Evolutionary conservation across 2,113 vertebrate species (phyloP).

Genomic region (Enhydra lutris): DNA sequence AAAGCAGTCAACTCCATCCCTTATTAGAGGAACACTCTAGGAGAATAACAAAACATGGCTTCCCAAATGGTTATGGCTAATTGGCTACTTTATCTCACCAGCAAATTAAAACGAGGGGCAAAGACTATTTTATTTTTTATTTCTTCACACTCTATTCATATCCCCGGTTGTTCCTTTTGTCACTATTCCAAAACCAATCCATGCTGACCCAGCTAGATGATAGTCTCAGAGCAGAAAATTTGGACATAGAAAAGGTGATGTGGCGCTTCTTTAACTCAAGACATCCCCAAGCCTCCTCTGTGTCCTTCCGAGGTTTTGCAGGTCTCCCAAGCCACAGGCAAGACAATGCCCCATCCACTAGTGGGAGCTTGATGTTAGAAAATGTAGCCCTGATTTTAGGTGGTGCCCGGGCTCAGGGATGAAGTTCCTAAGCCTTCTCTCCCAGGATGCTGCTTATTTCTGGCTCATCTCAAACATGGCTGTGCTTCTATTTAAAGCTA

Average conservation of each 20-base stretch:
- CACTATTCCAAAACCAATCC: not conserved
- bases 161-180: not conserved
- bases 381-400: not conserved
- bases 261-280: not conserved
- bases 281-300: not conserved
- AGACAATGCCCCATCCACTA: not conserved
- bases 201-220: not conserved
- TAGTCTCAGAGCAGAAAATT: not conserved
- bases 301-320: not conserved
- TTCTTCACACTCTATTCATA: not conserved
- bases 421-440: not conserved
- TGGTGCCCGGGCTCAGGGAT: not conserved
- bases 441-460: not conserved
- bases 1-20: not conserved
- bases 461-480: not conserved
- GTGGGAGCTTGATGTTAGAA: not conserved
- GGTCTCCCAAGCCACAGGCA: not conserved
- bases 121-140: not conserved
- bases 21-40: not conserved
- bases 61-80: not conserved
- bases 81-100: not conserved
- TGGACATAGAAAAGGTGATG: not conserved
- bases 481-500: not conserved
- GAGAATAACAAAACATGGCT: not conserved
- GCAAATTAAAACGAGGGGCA: not conserved